phyloP scores from a whole-genome alignment of 2,113 vertebrate species.

The Oceanodroma tethys region DNA sequence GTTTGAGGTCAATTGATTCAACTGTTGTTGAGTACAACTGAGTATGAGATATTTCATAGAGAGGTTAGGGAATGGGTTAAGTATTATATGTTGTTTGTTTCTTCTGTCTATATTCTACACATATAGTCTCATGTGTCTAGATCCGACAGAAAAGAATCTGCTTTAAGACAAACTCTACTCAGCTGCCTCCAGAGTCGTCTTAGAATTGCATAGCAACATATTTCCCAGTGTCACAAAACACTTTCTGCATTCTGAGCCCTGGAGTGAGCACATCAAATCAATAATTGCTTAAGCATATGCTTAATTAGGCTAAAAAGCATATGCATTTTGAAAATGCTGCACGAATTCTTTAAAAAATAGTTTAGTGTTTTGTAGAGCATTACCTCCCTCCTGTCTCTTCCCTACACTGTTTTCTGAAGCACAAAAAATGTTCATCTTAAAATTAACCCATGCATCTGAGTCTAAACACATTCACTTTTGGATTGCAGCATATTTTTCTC shows the following conservation, averaged over 20 bases:
- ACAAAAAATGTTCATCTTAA: neutral
- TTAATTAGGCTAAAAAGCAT: constrained; percentile 40
- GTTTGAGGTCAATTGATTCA: neutral
- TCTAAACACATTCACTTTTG: neutral
- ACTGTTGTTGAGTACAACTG: neutral
- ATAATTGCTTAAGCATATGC: constrained; percentile 50
- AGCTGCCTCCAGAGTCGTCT: neutral
- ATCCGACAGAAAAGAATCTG: neutral
- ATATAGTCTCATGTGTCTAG: neutral
- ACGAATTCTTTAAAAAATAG: constrained; percentile 17
- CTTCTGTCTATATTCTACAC: neutral
- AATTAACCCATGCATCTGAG: neutral
- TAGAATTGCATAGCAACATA: neutral
- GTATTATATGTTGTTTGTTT: neutral
- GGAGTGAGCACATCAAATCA: constrained; percentile 34
- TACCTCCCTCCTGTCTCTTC: neutral
- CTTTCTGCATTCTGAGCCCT: neutral
- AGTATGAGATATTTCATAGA: neutral
- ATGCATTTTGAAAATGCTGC: neutral
- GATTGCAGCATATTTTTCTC: neutral
- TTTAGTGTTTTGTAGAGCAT: neutral
- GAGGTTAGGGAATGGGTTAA: neutral
- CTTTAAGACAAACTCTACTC: neutral
- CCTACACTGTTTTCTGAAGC: neutral
- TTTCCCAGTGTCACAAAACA: neutral